Percentiles rank a stretch among this genome's conserved stretches.
Conservation (phyloP, 2,888 invertebrate species). For the Amphimallon solstitiale region DNA sequence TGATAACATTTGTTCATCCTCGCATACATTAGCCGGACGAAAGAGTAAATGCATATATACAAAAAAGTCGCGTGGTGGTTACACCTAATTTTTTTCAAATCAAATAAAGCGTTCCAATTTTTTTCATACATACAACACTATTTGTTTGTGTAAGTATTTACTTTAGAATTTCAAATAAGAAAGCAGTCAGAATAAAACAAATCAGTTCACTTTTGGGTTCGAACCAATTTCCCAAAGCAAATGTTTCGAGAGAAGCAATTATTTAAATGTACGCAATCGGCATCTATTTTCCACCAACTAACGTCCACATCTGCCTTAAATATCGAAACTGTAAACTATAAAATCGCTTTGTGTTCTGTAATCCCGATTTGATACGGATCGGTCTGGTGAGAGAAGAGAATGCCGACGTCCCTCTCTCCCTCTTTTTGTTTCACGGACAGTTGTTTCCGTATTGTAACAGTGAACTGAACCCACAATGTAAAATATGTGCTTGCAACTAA, state of each 20-base stretch:
- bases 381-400: conserved; percentile 36
- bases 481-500: conserved; percentile 6
- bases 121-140: background rate
- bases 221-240: conserved; percentile 37
- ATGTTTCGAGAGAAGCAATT: conserved; percentile 49
- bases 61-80: too few species aligned
- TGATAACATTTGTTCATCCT: too few species aligned
- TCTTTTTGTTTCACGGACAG: conserved; percentile 22
- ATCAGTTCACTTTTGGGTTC: background rate
- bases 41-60: too few species aligned
- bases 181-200: background rate
- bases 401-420: conserved; percentile 26
- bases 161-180: background rate
- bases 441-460: background rate
- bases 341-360: conserved; percentile 56
- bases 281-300: conserved; percentile 50
- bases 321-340: conserved; percentile 51
- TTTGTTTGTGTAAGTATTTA: too few species aligned
- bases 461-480: background rate
- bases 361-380: conserved; percentile 54
- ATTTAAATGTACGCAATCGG: conserved; percentile 51
- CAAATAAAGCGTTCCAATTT: conserved; percentile 5
- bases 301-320: conserved; percentile 52
- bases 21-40: too few species aligned
- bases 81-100: too few species aligned